Evolutionary conservation across 1,140 invertebrate genomes (phyloP), one percentile per base, ranked within the genome.

Genomic region (Micrasema longulum): DNA sequence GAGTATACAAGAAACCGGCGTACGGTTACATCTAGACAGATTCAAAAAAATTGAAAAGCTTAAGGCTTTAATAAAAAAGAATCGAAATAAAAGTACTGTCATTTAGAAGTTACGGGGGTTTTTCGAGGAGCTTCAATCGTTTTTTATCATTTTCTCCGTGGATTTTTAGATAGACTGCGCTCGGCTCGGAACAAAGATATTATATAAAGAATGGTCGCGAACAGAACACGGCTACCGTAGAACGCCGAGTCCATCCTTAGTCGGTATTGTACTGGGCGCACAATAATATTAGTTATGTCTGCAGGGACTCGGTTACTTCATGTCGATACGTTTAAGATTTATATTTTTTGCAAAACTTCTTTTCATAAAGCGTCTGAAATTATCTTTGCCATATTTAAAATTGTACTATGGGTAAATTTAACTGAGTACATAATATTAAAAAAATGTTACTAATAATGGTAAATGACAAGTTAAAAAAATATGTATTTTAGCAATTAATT

Each of bases 201-300:
- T 60, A 60, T 64, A 64, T 64, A 64, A 64, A 64, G 60, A 64
- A 64, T 48, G 41, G 60, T 35, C 43, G 60, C 23, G 60, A 41
- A 64, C 60, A 64, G 60, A 64, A 64, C 60, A 64, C 43, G 60
- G 60, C 60, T 64, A 64, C 60, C 26, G 60, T 64, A 36, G 41
- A 18, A 45, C 60, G 60, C 60, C 14, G 41, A 22, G 41, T 26
- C 38, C 18, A 14, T 14, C 14, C 26, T 0, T 2, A n/a, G 14
- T n/a, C 60, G 20, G 60, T 64, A 64, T 64, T 64, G 60, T 64
- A 35, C 60, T n/a, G 60, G 60, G 41, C 57, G 60, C 22, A 64
- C 60, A 47, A 64, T 47, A 45, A 47, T 26, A 14, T 47, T 23
- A 47, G 41, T 47, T 20, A 26, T 64, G 41, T 45, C 60, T 23